phyloP scores from a whole-genome alignment of 1,140 invertebrate genomes.

The Thrips palmi region DNA sequence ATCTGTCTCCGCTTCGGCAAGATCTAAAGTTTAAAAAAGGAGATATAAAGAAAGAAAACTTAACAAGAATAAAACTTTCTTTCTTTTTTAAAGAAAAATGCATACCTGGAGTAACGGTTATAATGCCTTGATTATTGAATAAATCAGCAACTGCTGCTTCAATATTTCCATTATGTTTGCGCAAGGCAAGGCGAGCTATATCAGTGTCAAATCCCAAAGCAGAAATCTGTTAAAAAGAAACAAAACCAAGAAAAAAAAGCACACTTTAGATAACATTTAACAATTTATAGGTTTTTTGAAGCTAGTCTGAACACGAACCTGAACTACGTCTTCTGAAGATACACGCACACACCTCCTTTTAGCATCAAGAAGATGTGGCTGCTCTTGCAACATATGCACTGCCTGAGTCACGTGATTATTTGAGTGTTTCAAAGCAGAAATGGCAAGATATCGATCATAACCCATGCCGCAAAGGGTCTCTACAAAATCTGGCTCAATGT shows the following conservation, averaged over 20 bases:
- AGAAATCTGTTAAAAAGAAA: constrained; percentile 22
- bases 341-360: no score
- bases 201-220: constrained; percentile 38
- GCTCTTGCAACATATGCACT: constrained; percentile 39
- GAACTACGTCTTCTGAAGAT: no score
- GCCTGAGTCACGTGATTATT: constrained; percentile 47
- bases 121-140: constrained; percentile 20
- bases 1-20: no score
- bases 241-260: constrained; percentile 17
- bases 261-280: constrained; percentile 11
- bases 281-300: constrained; percentile 10
- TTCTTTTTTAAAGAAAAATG: no score
- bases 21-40: no score
- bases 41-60: no score
- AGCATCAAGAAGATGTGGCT: constrained; percentile 22
- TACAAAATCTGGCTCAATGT: constrained; percentile 31
- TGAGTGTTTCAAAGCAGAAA: constrained; percentile 34
- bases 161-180: constrained; percentile 31
- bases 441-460: constrained; percentile 31
- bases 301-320: no score
- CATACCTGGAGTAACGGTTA: no score
- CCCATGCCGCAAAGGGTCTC: constrained; percentile 45
- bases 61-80: no score
- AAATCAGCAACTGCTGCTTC: constrained; percentile 34
- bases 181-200: constrained; percentile 31